Base-by-base conservation (phyloP, 2,888 invertebrate genomes). In the Rugalucina vietnamica region DNA sequence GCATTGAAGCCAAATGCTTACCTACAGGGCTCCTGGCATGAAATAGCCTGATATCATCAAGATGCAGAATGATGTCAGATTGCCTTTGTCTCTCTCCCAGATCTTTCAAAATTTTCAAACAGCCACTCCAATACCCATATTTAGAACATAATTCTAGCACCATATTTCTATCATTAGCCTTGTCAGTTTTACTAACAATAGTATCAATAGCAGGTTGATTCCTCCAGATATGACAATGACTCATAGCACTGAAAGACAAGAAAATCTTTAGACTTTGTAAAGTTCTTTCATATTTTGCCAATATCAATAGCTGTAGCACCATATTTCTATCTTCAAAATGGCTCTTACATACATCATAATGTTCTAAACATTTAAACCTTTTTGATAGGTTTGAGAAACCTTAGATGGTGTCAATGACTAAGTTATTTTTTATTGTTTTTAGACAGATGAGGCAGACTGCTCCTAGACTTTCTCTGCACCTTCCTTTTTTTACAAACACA, bases 81-180 rank as follows among this genome's bases (percentile, higher is more conserved):
- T 83, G 77, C 18, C 85, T 85, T 37, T 82, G 43, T 81, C 85
- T 82, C 60, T 80, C 77, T n/a, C 84, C 75, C 14, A 79, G 69
- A 39, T 79, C 77, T 75, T 88, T 90, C 77, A 92, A 73, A 37
- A 91, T 74, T 69, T 69, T 84, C 54, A 93, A 73, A 76, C 89
- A 90, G 1, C 91, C 91, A 49, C 65, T 57, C 92, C 92, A 93
- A 76, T 91, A 80, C 80, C 80, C 80, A 69, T 57, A 71, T 50
- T 75, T 75, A 18, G 50, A 10, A 24, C 80, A 80, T 5, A 78
- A 34, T 37, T 83, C 71, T 29, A 79, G 39, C 0, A 76, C 24
- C 10, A 24, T 36, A 24, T n/a, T 14, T n/a, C 39, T 39, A 14
- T 36, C 70, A 29, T 74, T 74, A 1, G 32, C 12, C 0, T 50